Evolutionary conservation across 2,797 vertebrate genomes (phyloP), one percentile per base, ranked within the genome.

Genomic region (Phaenicophaeus curvirostris): DNA sequence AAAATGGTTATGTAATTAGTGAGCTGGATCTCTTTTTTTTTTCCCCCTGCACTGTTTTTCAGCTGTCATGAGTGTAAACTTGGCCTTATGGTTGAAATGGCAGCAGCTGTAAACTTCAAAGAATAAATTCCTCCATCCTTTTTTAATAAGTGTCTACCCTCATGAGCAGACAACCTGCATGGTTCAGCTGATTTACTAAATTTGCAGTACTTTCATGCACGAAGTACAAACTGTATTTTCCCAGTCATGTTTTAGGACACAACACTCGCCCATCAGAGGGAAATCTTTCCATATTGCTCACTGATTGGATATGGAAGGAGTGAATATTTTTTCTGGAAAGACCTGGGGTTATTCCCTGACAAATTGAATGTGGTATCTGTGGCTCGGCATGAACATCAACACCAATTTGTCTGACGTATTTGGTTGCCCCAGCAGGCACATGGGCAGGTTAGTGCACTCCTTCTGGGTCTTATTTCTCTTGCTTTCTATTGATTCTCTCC

Each of bases 261-360:
- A 78, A 85, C 89, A 77, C 71, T 96, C 82, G 37, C 59, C 92
- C 91, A 89, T 94, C 91, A 84, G 66, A 92, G 69, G 58, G 93
- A 95, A 89, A 71, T 87, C 93, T 97, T 97, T 97, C 93, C 91
- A 86, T 71, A 84, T 86, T 97, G 65, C 75, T 95, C 95, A 95
- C 63, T 95, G 95, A 91, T 91, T 95, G 89, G 66, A 91, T 65
- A 71, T 95, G 69, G 92, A 94, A 93, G 87, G 79, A 96, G 84
- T 86, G 83, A 95, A 50, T 95, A 77, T 87, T 97, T 96, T 96
- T 95, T 33, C 51, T 91, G 88, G 65, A 85, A 95, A 94, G 82
- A 72, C 81, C 81, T 68, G 92, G 92, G 85, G 84, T 96, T 97
- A 93, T 95, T 96, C 96, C 75, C 41, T 96, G 95, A 93, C 62